phyloP scores from a whole-genome alignment of 2,113 vertebrate genomes.

The Oreocharis arfaki region DNA sequence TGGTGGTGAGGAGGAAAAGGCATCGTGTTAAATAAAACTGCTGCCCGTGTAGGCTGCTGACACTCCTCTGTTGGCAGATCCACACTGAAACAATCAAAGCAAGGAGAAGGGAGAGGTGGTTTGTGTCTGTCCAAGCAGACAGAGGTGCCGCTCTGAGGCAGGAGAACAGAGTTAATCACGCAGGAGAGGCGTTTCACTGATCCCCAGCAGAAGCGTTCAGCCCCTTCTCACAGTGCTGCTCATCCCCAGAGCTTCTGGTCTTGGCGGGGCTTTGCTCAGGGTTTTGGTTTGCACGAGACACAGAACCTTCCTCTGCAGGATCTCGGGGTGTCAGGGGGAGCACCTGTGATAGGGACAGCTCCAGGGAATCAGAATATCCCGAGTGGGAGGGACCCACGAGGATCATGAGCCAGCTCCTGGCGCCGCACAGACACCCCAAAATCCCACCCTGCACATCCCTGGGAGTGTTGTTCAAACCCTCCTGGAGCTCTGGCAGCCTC shows the following conservation, averaged over 20 bases:
- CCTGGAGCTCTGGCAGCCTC: background rate
- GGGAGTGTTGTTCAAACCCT: background rate
- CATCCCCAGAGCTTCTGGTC: background rate
- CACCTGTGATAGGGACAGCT: background rate
- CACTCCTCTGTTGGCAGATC: background rate
- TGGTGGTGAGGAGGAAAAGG: slow-evolving; percentile 9
- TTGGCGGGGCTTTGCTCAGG: background rate
- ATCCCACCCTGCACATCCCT: background rate
- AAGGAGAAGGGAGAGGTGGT: background rate
- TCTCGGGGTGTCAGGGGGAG: background rate
- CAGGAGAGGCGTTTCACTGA: background rate
- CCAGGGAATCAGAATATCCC: background rate
- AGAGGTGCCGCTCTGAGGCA: background rate
- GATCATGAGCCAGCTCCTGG: background rate
- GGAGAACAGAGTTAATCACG: background rate
- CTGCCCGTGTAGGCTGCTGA: background rate
- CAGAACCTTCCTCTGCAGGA: background rate
- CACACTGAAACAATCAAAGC: background rate
- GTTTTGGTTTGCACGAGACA: background rate
- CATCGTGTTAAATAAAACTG: background rate
- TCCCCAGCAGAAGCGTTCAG: background rate
- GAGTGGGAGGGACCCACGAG: background rate
- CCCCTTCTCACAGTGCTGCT: background rate
- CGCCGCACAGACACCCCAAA: background rate
- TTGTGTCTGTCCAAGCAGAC: background rate